Conservation (phyloP, 2,888 invertebrate species). For the Apodemia mormo region DNA sequence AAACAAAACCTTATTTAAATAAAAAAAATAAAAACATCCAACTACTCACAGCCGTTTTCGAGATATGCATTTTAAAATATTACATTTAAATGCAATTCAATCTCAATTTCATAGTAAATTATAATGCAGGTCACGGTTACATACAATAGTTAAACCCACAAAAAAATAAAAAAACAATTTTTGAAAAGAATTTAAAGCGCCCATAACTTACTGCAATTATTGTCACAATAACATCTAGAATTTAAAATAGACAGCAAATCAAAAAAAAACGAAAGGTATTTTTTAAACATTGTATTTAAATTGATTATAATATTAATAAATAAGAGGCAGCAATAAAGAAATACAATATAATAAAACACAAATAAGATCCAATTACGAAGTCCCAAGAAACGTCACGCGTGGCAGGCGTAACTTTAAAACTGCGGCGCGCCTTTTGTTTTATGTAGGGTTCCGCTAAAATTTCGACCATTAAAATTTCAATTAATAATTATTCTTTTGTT, state of each 20-base stretch:
- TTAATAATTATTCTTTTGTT: not conserved
- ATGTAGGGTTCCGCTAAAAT: not conserved
- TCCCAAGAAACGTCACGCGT: conserved; percentile 37
- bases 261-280: not conserved
- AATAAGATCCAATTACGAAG: conserved; percentile 37
- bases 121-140: too few relatives aligned
- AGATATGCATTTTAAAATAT: too few relatives aligned
- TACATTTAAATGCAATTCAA: too few relatives aligned
- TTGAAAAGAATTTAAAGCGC: too few relatives aligned
- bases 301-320: conserved; percentile 12
- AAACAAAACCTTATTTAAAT: too few relatives aligned
- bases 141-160: too few relatives aligned
- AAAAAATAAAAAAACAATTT: too few relatives aligned
- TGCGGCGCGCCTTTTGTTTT: conserved; percentile 42
- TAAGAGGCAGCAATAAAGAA: conserved; percentile 28
- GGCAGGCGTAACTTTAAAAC: conserved; percentile 43
- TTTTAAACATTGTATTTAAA: not conserved
- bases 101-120: too few relatives aligned
- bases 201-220: too few relatives aligned
- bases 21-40: too few relatives aligned
- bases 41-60: too few relatives aligned
- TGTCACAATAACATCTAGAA: not conserved
- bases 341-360: conserved; percentile 33
- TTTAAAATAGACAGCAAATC: not conserved
- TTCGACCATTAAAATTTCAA: not conserved